These are phyloP conservation scores for Porites evermanni DNA, from an alignment of 92 coral and sea anemone species.

Conservation along the genomic window DNA sequence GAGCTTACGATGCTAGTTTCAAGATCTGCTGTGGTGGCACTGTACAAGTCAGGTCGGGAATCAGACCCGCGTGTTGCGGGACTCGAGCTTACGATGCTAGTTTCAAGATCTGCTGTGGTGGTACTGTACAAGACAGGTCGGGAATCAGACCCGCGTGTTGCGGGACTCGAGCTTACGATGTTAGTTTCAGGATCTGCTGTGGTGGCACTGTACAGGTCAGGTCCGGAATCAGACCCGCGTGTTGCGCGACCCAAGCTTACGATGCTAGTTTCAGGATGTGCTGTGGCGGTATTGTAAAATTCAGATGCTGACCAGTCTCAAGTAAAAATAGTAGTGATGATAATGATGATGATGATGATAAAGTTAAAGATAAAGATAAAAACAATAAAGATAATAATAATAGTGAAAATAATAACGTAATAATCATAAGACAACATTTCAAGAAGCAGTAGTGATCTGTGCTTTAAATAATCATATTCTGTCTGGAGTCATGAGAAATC, in stretches of 20 bases:
- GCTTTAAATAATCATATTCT: too few species aligned
- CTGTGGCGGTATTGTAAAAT: neutral
- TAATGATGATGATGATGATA: too few species aligned
- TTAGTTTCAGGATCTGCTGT: neutral
- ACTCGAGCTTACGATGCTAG: neutral
- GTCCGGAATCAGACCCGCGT: neutral
- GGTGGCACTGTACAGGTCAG: neutral
- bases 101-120: neutral
- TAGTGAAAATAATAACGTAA: too few species aligned
- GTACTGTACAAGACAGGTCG: neutral
- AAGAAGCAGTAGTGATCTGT: too few species aligned
- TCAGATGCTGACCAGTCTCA: too few species aligned
- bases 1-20: neutral
- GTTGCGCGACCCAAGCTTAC: neutral
- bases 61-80: neutral
- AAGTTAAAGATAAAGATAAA: too few species aligned
- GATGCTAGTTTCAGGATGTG: neutral
- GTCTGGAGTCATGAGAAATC: too few species aligned
- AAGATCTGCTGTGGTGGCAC: neutral
- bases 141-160: neutral
- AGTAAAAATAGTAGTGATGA: neutral
- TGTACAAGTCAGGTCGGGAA: neutral
- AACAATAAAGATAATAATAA: too few species aligned
- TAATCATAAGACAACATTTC: too few species aligned
- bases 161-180: neutral